Base-by-base conservation (phyloP, 2,113 vertebrate species). In the Anarrhichthys ocellatus region DNA sequence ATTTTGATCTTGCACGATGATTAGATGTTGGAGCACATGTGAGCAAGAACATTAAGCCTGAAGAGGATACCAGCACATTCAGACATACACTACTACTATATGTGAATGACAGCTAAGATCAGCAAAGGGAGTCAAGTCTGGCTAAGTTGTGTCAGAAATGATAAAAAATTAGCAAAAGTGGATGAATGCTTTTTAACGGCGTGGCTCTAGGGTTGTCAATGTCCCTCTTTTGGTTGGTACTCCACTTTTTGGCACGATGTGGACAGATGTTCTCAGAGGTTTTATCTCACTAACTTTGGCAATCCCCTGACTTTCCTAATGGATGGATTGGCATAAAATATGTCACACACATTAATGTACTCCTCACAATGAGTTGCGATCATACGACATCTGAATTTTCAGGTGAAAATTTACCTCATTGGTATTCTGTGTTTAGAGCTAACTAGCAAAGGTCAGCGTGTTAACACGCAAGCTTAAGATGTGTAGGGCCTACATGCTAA, bases 1-100 rank as follows among this genome's bases (percentile, higher is more conserved):
- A 0, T 22, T 67, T 59, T 66, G 65, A 85, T 56, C 75, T 50
- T 65, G 73, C 54, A 86, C 88, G 42, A 83, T 75, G 32, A 82
- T 29, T 36, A 42, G 44, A 34, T 22, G 40, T 81, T 59, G 54
- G 40, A 72, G 68, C 27, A 27, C 67, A 76, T 71, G n/a, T 71
- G 58, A 79, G 50, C 14, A 54, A 29, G 62, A 15, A 71, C 18
- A 73, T 81, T 66, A 64, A 65, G 2, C 58, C 42, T 59, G 66
- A 82, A 77, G 69, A 59, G 63, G 48, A 68, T 50, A 73, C 76
- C 14, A 32, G 7, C 65, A 73, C 20, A 56, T 71, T 9, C 38
- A 65, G 52, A 48, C 13, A n/a, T 72, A 32, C 15, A 0, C 32
- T 29, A 58, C 40, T 24, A 9, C 40, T 27, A 48, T 7, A 59